Conservation (phyloP, 2,888 invertebrate genomes). For the Mamestra brassicae region DNA sequence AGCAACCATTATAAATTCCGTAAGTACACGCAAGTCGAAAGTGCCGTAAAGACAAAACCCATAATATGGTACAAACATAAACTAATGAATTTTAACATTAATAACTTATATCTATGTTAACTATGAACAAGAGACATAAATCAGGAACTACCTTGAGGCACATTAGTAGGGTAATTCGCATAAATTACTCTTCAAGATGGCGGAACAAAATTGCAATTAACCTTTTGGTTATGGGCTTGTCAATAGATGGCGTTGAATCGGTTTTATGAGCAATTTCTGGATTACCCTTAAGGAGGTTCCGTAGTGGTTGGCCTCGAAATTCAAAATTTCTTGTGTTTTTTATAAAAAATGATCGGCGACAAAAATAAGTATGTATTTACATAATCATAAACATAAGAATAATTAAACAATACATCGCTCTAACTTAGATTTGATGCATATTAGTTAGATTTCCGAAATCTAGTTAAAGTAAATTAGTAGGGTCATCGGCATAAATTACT, state of each 20-base stretch:
- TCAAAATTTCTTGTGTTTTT: too few relatives aligned
- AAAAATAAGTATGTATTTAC: too few relatives aligned
- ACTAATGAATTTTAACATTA: constrained; percentile 64
- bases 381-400: too few relatives aligned
- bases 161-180: constrained; percentile 58
- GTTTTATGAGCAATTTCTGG: not conserved
- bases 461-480: too few relatives aligned
- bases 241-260: constrained; percentile 8
- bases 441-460: too few relatives aligned
- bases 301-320: too few relatives aligned
- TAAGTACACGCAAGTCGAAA: constrained; percentile 55
- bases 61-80: constrained; percentile 47
- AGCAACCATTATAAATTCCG: constrained; percentile 57
- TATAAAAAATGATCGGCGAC: too few relatives aligned
- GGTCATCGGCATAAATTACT: too few relatives aligned
- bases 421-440: too few relatives aligned
- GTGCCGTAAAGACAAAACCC: constrained; percentile 45
- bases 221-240: constrained; percentile 23
- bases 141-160: constrained; percentile 61
- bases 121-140: constrained; percentile 61
- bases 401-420: too few relatives aligned
- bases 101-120: constrained; percentile 58
- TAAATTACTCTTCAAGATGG: constrained; percentile 56
- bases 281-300: not conserved
- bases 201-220: constrained; percentile 47